Base-by-base conservation (phyloP, 2,888 invertebrate species). In the Xylota segnis region DNA sequence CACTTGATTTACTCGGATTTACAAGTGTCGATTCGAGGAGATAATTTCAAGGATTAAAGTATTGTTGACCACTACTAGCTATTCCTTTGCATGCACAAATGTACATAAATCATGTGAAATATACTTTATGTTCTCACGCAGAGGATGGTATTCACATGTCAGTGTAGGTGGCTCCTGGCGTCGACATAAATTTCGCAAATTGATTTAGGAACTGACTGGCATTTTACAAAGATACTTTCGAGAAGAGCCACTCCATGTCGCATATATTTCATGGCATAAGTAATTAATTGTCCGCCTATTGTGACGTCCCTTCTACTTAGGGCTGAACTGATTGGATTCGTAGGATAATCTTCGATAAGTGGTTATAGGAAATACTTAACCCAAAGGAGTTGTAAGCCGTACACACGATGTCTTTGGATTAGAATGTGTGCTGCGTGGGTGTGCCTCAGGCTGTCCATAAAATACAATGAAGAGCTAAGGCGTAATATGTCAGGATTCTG, bases 201-300 rank as follows among this genome's bases (percentile, higher is more conserved):
- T 43, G 43, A 43, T 43, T 43, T 43, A 43, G 43, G 43, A 14
- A 14, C 43, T 43, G 43, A 43, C 1, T 40, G 40, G 40, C 40
- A 40, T 40, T 40, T 40, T 3, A 40, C n/a, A 43, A 43, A 14
- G 43, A 2, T 14, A 14, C n/a, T 14, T n/a, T 43, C 5, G n/a
- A 43, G n/a, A 43, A 0, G 5, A 43, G 4, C 40, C 40, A 43
- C 43, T 43, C 14, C 4, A 14, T 14, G 43, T 14, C 43, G 14
- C 43, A 37, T 37, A 37, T 37, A 37, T 37, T 9, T 37, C 37
- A 37, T 37, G 37, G 37, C 37, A 10, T 37, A 14, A 43, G 43
- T 43, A 43, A 43, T 43, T 43, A 43, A 43, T 43, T 43, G 14
- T 14, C 43, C 43, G 43, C 43, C 43, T 7, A 43, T 14, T 43